These are phyloP conservation scores for Brachypteracias leptosomus DNA, from an alignment of 2,113 vertebrate genomes.

Conservation along the genomic window DNA sequence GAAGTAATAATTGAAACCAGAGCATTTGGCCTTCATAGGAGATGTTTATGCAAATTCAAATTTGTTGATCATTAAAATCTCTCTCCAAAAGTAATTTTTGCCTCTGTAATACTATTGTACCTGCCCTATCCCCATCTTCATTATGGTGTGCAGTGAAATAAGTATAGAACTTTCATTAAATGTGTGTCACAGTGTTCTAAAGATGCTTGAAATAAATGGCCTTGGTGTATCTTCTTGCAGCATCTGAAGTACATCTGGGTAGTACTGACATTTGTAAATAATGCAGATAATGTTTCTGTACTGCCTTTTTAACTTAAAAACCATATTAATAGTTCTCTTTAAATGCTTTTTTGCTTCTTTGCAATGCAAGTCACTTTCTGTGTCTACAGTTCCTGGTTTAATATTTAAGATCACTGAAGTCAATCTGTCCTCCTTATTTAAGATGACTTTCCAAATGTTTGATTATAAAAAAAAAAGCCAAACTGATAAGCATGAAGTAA, in stretches of 20 bases:
- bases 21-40: neutral
- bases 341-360: neutral
- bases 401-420: neutral
- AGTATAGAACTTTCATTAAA: neutral
- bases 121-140: neutral
- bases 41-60: neutral
- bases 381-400: neutral
- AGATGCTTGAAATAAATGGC: neutral
- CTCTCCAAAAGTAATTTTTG: neutral
- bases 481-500: neutral
- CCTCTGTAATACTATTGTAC: neutral
- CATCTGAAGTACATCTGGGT: neutral
- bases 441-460: neutral
- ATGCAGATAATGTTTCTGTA: neutral
- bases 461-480: neutral
- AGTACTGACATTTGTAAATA: neutral
- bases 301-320: neutral
- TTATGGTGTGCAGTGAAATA: neutral
- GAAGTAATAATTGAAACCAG: neutral
- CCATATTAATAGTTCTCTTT: neutral
- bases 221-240: neutral
- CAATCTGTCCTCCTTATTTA: neutral
- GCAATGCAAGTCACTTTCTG: neutral
- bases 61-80: neutral
- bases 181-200: neutral